Evolutionary conservation across 2,888 invertebrate species (phyloP).

Genomic region (Parascotia fuliginaria): DNA sequence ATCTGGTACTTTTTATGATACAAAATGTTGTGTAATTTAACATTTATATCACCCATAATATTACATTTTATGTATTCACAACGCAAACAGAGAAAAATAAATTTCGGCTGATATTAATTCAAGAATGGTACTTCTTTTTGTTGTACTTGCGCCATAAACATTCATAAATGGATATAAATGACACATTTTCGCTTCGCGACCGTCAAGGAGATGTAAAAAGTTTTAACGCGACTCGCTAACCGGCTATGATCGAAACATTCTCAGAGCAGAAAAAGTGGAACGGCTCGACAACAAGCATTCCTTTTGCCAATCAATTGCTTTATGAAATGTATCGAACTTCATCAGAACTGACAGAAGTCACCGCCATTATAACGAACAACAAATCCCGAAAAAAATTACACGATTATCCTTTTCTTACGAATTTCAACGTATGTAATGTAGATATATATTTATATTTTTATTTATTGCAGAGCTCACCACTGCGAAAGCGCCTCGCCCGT

Average conservation of each 20-base stretch:
- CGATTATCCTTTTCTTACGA: background rate
- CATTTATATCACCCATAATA: constrained; percentile 10
- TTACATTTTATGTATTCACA: constrained; percentile 5
- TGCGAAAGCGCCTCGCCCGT: too few species aligned
- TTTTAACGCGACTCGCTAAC: constrained; percentile 53
- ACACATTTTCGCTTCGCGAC: constrained; percentile 63
- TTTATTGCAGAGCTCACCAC: too few species aligned
- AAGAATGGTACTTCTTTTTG: constrained; percentile 50
- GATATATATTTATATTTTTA: too few species aligned
- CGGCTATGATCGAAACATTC: constrained; percentile 62
- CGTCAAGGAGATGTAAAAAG: constrained; percentile 60
- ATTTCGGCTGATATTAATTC: constrained; percentile 42
- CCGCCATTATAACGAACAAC: constrained; percentile 18
- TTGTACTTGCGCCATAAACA: constrained; percentile 46
- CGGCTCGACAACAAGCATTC: constrained; percentile 52
- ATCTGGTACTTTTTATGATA: constrained; percentile 4
- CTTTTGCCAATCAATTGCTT: constrained; percentile 58
- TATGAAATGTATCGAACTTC: constrained; percentile 47
- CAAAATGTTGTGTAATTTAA: background rate
- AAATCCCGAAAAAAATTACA: constrained; percentile 5
- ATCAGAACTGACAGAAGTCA: constrained; percentile 41
- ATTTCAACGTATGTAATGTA: background rate
- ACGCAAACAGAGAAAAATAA: constrained; percentile 30
- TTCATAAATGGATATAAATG: constrained; percentile 65
- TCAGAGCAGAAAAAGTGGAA: constrained; percentile 62